Conservation (phyloP, 2,888 invertebrate species). For the Netelia fuscicornis region DNA sequence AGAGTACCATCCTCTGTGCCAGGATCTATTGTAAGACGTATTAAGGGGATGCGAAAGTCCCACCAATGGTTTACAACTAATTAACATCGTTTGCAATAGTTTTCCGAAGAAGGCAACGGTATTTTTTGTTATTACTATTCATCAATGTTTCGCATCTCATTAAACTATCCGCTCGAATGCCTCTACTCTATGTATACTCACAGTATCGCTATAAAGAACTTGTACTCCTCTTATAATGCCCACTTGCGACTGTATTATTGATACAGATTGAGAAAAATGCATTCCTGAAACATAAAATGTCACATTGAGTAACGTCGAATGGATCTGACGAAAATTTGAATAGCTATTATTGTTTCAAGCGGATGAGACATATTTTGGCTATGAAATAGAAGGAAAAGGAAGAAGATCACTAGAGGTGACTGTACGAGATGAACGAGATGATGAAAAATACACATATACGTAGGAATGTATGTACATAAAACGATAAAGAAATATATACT, state of each 20-base stretch:
- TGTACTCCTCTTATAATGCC: constrained; percentile 97
- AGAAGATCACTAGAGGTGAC: not conserved
- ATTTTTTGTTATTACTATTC: not conserved
- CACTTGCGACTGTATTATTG: constrained; percentile 98
- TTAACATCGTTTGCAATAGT: constrained; percentile 2
- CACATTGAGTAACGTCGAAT: not conserved
- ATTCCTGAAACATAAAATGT: constrained; percentile 90
- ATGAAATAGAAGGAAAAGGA: not conserved
- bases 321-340: not conserved
- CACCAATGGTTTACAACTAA: constrained; percentile 10
- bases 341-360: constrained; percentile 37
- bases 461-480: not conserved
- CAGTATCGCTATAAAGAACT: constrained; percentile 98
- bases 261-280: constrained; percentile 99
- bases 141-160: constrained; percentile 1
- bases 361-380: not conserved
- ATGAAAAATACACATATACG: not conserved
- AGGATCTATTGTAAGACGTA: too few relatives aligned
- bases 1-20: not conserved
- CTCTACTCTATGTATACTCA: constrained; percentile 84
- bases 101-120: too few relatives aligned
- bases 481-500: not conserved
- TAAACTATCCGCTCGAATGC: not conserved
- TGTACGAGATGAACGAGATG: not conserved
- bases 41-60: not conserved